Conservation (phyloP, 2,888 invertebrate genomes). For the Oithona nana region DNA sequence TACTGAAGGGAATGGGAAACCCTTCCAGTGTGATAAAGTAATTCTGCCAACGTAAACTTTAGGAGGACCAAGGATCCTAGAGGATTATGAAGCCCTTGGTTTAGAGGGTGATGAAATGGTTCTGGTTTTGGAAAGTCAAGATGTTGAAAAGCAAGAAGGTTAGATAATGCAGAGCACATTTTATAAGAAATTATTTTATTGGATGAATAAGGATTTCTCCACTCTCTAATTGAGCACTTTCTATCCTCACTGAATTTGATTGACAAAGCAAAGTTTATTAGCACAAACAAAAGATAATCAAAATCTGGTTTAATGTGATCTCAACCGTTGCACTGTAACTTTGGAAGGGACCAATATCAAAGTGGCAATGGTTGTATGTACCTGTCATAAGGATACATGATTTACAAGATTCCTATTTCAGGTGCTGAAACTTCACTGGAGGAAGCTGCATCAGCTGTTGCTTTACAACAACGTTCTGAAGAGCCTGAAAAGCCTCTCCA, state of each 20-base stretch:
- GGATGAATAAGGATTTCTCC: too few relatives aligned
- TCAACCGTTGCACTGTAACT: too few relatives aligned
- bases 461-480: background rate
- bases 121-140: background rate
- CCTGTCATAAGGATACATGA: too few relatives aligned
- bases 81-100: background rate
- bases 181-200: too few relatives aligned
- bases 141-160: background rate
- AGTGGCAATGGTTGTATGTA: too few relatives aligned
- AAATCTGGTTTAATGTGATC: too few relatives aligned
- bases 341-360: too few relatives aligned
- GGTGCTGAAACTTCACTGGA: constrained; percentile 1
- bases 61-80: background rate
- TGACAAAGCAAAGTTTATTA: too few relatives aligned
- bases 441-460: background rate
- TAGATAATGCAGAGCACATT: too few relatives aligned
- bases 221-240: too few relatives aligned
- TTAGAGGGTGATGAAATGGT: background rate
- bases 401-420: background rate
- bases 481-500: background rate
- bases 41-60: background rate
- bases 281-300: too few relatives aligned
- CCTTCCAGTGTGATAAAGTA: background rate
- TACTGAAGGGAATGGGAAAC: background rate
- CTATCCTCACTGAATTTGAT: too few relatives aligned